Conservation (phyloP, 2,113 vertebrate species). For the Pardalotus punctatus region DNA sequence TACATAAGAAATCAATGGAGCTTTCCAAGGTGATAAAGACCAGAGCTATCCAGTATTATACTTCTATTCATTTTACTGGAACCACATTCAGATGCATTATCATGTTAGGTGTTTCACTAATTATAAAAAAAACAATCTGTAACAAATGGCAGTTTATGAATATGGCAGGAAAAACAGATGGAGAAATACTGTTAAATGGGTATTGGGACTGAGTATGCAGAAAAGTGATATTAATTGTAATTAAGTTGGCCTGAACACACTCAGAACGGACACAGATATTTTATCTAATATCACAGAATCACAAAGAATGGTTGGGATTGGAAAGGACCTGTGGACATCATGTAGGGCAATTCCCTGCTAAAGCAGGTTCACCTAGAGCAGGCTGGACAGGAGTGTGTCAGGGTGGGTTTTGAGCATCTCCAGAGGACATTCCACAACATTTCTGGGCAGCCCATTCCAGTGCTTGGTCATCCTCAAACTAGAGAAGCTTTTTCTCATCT, state of each 20-base stretch:
- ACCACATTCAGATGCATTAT: background rate
- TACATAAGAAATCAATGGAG: background rate
- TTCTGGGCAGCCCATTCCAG: background rate
- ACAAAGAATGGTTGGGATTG: background rate
- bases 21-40: constrained; percentile 27
- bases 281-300: background rate
- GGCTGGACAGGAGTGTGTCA: background rate
- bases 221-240: background rate
- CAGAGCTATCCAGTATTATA: background rate
- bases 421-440: background rate
- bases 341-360: background rate
- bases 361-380: background rate
- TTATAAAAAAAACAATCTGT: background rate
- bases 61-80: background rate
- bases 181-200: background rate
- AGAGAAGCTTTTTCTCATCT: background rate
- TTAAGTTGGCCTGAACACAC: background rate
- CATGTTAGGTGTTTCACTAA: background rate
- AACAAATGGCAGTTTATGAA: background rate
- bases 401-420: background rate
- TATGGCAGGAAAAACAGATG: background rate
- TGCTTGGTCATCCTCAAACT: background rate
- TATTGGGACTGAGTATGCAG: background rate
- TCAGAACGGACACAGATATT: background rate
- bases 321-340: background rate